Evolutionary conservation across 1,140 invertebrate genomes (phyloP), one percentile per base, ranked within the genome.

Genomic region (Diachasmimorpha longicaudata): DNA sequence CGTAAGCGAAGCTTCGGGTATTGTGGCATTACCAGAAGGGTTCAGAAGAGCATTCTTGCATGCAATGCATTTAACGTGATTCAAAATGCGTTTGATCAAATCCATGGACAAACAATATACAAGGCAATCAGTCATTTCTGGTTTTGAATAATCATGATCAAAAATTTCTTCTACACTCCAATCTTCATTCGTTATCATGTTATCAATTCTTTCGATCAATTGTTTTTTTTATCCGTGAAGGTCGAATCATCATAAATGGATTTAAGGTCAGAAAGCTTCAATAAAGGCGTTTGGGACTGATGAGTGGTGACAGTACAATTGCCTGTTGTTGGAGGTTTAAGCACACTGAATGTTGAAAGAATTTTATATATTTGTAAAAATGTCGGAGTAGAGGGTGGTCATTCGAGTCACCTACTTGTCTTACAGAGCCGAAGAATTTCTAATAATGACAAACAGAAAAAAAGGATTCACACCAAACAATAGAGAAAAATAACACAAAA

Each of bases 221-320:
- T 69, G 36, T 69, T 37, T 14, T 69, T 69, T 13, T n/a, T 31
- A 9, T 37, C 31, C 2, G 9, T 37, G 16, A 42, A 69, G 1
- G 36, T 69, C 11, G 11, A 21, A 52, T 74, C 36, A 5, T 52
- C n/a, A 52, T 75, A 75, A 6, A 75, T 75, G 11, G 19, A 21
- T 69, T 69, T 75, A 0, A 75, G 37, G 19, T 75, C 73, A 25
- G 73, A 37, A 19, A 75, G 48, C n/a, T 63, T 68, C n/a, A 75
- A 16, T 25, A 75, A 25, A 25, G 73, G 39, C 9, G 42, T 10
- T 21, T 21, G 37, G 31, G 58, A n/a, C 5, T 69, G 19, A 31
- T 75, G 16, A 5, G 0, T 23, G 10, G 31, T 39, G 2, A 75
- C 46, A 4, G 63, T 42, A 48, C 63, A 75, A 44, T 75, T 75